Percentiles rank a stretch among this genome's conserved stretches.
phyloP scores from a whole-genome alignment of 1,140 invertebrate species.

The Sogatella furcifera region DNA sequence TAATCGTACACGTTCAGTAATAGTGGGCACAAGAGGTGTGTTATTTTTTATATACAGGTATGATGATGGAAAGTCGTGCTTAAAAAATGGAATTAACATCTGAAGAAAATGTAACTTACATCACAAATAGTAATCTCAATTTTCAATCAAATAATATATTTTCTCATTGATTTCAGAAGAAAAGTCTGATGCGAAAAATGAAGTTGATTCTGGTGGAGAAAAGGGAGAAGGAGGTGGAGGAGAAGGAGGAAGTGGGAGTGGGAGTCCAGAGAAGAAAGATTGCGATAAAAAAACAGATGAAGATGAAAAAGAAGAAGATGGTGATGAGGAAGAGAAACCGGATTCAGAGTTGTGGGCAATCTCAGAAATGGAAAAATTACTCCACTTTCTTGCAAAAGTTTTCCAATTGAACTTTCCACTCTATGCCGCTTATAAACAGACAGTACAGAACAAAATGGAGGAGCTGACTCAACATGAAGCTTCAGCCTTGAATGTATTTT shows the following conservation, averaged over 20 bases:
- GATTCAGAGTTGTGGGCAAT: slow-evolving; percentile 45
- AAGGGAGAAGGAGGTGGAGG: background rate
- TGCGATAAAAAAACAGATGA: background rate
- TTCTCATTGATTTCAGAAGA: background rate
- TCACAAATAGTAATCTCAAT: too few species aligned
- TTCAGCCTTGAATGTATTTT: slow-evolving; percentile 65
- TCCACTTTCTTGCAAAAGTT: slow-evolving; percentile 68
- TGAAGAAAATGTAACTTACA: too few species aligned
- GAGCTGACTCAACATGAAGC: slow-evolving; percentile 68
- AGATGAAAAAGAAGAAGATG: background rate
- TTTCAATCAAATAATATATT: too few species aligned
- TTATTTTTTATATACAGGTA: too few species aligned
- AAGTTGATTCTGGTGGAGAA: background rate
- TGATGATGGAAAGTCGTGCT: too few species aligned
- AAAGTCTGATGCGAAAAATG: background rate
- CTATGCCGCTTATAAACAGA: slow-evolving; percentile 86
- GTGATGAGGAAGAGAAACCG: background rate
- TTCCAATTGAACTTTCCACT: slow-evolving; percentile 82
- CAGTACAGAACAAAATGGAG: slow-evolving; percentile 57
- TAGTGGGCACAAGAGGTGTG: too few species aligned
- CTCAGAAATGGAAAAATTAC: slow-evolving; percentile 63
- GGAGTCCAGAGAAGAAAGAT: background rate
- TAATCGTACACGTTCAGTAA: too few species aligned
- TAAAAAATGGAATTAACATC: too few species aligned
- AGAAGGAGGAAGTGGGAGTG: background rate